phyloP scores from a whole-genome alignment of 2,888 invertebrate species.

The Erebia ligea region DNA sequence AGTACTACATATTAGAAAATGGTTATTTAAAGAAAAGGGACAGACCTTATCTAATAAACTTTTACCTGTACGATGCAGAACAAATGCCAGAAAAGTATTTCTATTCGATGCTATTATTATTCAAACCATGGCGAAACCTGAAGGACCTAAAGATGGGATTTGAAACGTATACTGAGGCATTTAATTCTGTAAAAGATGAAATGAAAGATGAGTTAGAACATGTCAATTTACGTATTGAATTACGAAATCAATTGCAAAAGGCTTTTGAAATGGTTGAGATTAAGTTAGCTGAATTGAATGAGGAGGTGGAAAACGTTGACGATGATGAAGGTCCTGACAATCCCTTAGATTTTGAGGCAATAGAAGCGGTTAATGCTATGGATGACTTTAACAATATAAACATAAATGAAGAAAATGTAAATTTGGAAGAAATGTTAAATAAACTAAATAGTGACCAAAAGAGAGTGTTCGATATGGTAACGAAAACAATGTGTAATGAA shows the following conservation, averaged over 20 bases:
- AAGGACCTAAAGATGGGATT: not conserved
- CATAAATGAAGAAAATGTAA: not conserved
- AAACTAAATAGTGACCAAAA: not conserved
- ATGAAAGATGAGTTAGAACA: not conserved
- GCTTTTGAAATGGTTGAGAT: not conserved
- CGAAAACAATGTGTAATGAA: not conserved
- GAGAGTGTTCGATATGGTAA: not conserved
- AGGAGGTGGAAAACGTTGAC: not conserved
- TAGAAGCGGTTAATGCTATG: not conserved
- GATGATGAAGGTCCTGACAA: not conserved
- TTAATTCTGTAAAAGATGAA: not conserved
- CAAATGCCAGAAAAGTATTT: not conserved
- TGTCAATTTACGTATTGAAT: not conserved
- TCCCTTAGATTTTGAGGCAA: not conserved
- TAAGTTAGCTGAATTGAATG: not conserved
- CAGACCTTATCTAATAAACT: constrained; percentile 37
- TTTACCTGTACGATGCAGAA: not conserved
- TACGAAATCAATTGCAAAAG: not conserved
- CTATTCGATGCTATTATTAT: not conserved
- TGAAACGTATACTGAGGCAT: not conserved
- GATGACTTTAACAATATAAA: not conserved
- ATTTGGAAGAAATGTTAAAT: not conserved
- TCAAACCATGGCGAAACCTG: not conserved
- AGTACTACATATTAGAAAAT: not conserved
- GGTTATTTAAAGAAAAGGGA: constrained; percentile 12